Base-by-base conservation (phyloP, 1,140 invertebrate species). In the Drosophila bocqueti region DNA sequence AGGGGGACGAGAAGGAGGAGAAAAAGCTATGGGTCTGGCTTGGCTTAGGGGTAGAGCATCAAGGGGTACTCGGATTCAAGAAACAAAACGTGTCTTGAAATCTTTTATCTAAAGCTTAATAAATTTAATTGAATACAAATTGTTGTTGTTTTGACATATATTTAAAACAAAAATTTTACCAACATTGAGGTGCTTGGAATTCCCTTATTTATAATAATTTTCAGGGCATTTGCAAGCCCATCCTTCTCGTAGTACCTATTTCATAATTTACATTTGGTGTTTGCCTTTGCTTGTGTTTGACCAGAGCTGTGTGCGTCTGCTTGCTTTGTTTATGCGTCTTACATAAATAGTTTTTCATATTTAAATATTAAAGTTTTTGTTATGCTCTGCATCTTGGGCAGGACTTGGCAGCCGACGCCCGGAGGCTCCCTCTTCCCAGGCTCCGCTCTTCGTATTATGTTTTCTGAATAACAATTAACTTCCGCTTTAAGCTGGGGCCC, bases 331-430 rank as follows among this genome's bases (percentile, higher is more conserved):
- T 60, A 45, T 62, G 60, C 57, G 58, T 66, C 42, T 75, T 66
- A 61, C 78, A 87, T 72, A 83, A 87, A 69, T 75, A 83, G 79
- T 69, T 82, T 82, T 79, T 68, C 79, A 68, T 65, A 87, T 85
- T 85, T 87, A 85, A 85, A 85, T 83, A 83, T 83, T 84, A 84
- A 84, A 83, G 76, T 79, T 83, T 79, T 67, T 89, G 52, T 55
- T 68, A 60, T 45, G 45, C 64, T 43, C 67, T 69, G 49, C 66
- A 55, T 76, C 71, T 79, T 65, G 52, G 62, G 26, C 50, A 58
- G 46, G 40, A 55, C 43, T 55, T 61, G 11, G 31, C 58, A 24
- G 29, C 10, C 29, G 62, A 38, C 47, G 46, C 38, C 29, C 40
- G 24, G 66, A 36, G 45, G 13, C 31, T 49, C 38, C 15, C 9